These are phyloP conservation scores for Nemoura dubitans DNA, from an alignment of 2,888 invertebrate genomes.

Conservation along the genomic window DNA sequence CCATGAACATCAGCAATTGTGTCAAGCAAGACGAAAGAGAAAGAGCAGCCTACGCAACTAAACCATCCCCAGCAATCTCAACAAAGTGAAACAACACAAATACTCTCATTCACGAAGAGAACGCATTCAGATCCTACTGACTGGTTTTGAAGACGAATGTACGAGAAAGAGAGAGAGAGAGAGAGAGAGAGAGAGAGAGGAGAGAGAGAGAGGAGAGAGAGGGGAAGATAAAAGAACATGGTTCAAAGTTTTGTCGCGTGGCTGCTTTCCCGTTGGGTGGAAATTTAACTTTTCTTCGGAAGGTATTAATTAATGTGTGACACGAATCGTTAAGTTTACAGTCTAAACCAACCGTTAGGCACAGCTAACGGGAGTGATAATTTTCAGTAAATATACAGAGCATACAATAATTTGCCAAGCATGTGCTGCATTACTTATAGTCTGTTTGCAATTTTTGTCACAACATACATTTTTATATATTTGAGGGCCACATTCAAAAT, in stretches of 20 bases:
- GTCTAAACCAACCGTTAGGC: conserved; percentile 13
- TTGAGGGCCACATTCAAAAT: not conserved
- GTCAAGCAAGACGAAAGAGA: not conserved
- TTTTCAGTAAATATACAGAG: not conserved
- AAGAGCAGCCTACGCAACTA: not conserved
- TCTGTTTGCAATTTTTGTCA: too few relatives aligned
- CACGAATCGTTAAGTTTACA: conserved; percentile 33
- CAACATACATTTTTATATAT: too few relatives aligned
- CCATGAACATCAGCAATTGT: not conserved
- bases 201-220: too few relatives aligned
- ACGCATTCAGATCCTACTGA: not conserved
- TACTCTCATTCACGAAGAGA: not conserved
- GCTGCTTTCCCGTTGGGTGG: conserved; percentile 8
- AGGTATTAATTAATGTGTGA: conserved; percentile 38
- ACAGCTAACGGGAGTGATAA: not conserved
- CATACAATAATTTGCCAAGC: not conserved
- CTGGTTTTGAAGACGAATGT: conserved; percentile 31
- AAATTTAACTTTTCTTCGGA: conserved; percentile 27
- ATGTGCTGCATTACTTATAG: too few relatives aligned
- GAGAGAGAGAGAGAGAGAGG: too few relatives aligned
- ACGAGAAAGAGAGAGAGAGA: too few relatives aligned
- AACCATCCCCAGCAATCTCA: not conserved
- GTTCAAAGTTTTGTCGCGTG: conserved; percentile 35
- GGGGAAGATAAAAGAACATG: conserved; percentile 19
- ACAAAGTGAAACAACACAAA: not conserved